Evolutionary conservation across 2,888 invertebrate species (phyloP).

Genomic region (Julus scanicus): DNA sequence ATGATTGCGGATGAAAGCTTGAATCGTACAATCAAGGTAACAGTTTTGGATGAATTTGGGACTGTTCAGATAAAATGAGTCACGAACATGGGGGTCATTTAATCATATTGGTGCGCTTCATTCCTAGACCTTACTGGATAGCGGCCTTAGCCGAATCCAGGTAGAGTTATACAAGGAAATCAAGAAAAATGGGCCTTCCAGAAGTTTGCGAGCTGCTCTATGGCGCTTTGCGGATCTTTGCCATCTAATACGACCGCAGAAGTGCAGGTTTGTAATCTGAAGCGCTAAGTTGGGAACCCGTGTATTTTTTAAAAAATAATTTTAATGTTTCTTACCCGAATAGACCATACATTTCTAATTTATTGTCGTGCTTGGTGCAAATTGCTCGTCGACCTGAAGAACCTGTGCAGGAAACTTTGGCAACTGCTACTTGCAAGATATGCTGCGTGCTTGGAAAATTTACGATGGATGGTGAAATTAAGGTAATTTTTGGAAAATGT

Average conservation of each 20-base stretch:
- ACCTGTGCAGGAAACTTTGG: conserved; percentile 76
- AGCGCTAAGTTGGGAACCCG: neutral
- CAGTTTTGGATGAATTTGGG: neutral
- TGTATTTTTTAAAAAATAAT: neutral
- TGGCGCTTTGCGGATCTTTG: conserved; percentile 81
- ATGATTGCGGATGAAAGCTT: conserved; percentile 85
- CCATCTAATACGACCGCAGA: conserved; percentile 78
- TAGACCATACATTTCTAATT: conserved; percentile 78
- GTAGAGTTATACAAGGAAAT: conserved; percentile 85
- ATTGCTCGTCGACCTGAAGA: conserved; percentile 80
- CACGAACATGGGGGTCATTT: no score
- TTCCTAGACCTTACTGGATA: conserved; percentile 73
- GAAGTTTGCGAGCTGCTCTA: conserved; percentile 80
- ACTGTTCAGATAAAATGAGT: neutral
- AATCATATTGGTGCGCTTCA: neutral
- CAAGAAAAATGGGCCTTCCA: conserved; percentile 78
- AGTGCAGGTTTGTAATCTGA: conserved; percentile 70
- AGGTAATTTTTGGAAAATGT: conserved; percentile 67
- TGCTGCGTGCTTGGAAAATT: conserved; percentile 76
- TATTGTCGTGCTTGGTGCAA: conserved; percentile 78
- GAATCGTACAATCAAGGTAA: conserved; percentile 79
- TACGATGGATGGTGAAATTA: conserved; percentile 77
- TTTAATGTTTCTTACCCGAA: conserved; percentile 21
- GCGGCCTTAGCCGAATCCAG: conserved; percentile 78
- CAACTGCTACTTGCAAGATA: conserved; percentile 74